Conservation (phyloP, 2,113 vertebrate species). For the Actinemys pallida region DNA sequence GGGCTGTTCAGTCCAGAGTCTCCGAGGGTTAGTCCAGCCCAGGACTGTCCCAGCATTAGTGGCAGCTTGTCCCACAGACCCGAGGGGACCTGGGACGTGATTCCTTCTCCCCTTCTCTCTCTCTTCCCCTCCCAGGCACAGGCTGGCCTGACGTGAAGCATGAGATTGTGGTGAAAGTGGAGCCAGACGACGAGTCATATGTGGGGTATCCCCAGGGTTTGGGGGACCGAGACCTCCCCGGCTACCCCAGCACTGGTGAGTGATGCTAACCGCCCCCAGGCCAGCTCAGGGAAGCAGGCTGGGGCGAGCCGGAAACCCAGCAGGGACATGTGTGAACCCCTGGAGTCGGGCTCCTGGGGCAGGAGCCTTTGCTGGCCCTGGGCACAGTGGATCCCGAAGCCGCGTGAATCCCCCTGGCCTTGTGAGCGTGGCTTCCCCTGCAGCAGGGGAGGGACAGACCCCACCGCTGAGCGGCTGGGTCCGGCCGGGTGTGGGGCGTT, state of each 20-base stretch:
- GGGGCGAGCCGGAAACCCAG: background rate
- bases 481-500: too few species aligned
- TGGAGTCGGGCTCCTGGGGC: too few species aligned
- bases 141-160: background rate
- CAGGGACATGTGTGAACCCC: background rate
- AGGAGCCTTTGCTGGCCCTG: too few species aligned
- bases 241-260: background rate
- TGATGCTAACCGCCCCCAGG: accelerated
- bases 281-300: background rate
- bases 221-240: accelerated
- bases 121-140: background rate
- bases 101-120: too few species aligned
- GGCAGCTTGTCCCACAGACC: too few species aligned
- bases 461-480: too few species aligned
- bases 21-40: too few species aligned
- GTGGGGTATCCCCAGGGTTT: background rate
- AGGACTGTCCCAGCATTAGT: too few species aligned
- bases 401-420: too few species aligned
- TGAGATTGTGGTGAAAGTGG: background rate
- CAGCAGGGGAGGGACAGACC: too few species aligned
- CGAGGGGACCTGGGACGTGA: background rate
- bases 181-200: background rate
- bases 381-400: too few species aligned
- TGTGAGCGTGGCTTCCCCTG: background rate
- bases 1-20: too few species aligned